Percentiles rank a stretch among this genome's conserved stretches.
Conservation (phyloP, 2,888 invertebrate species). For the Diabrotica balteata region DNA sequence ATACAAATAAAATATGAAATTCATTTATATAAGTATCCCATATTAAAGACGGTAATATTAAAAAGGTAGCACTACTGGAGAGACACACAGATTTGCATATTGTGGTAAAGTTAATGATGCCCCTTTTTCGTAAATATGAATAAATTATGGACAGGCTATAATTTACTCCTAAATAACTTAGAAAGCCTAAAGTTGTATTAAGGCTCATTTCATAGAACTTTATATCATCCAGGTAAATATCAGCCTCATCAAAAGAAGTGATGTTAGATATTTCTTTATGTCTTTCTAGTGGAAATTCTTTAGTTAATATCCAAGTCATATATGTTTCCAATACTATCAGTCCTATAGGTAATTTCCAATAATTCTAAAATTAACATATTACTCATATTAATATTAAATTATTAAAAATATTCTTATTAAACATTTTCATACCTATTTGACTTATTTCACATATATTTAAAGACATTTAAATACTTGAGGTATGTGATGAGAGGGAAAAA, state of each 20-base stretch:
- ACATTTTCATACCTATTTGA: not conserved
- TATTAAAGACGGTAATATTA: conserved; percentile 69
- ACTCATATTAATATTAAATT: no score
- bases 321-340: conserved; percentile 83
- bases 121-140: conserved; percentile 33
- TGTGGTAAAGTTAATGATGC: conserved; percentile 43
- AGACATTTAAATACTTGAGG: no score
- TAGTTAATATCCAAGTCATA: conserved; percentile 66
- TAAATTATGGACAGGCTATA: conserved; percentile 48
- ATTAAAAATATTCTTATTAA: not conserved
- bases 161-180: conserved; percentile 48
- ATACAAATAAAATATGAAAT: conserved; percentile 67
- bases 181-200: conserved; percentile 49
- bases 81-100: conserved; percentile 68
- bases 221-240: conserved; percentile 51
- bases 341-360: conserved; percentile 77
- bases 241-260: conserved; percentile 42
- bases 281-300: conserved; percentile 31
- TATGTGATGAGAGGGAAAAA: no score
- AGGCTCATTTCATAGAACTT: conserved; percentile 53
- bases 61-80: conserved; percentile 67
- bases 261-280: conserved; percentile 34
- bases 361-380: conserved; percentile 44
- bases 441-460: no score
- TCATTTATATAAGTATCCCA: conserved; percentile 64